phyloP scores from a whole-genome alignment of 1,140 invertebrate species.

The Papilio machaon region DNA sequence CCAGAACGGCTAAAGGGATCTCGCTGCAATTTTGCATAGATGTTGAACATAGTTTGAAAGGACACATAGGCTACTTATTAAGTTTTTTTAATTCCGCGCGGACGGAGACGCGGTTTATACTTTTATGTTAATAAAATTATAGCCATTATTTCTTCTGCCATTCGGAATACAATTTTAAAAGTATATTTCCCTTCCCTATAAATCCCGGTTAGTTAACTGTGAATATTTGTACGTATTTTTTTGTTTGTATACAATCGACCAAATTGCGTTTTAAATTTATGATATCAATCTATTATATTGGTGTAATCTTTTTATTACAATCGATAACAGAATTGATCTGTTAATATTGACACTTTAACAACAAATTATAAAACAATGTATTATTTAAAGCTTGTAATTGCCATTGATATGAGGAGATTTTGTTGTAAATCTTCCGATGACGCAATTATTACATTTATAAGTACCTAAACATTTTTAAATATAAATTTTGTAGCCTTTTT shows the following conservation, averaged over 20 bases:
- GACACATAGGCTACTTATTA: no score
- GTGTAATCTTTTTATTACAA: slow-evolving; percentile 20
- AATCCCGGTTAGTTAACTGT: not conserved
- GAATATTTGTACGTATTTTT: not conserved
- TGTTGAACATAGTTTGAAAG: no score
- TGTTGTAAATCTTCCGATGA: slow-evolving; percentile 3
- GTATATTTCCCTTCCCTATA: no score
- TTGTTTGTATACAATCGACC: slow-evolving; percentile 7
- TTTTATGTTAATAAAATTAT: no score
- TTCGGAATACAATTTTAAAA: no score
- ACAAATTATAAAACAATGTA: slow-evolving; percentile 19
- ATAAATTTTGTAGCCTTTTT: not conserved
- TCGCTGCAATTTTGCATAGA: no score
- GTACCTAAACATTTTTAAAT: not conserved
- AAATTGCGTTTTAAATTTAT: slow-evolving; percentile 18
- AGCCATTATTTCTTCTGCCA: no score
- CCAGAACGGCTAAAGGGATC: no score
- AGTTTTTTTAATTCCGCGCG: no score
- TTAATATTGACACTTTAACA: slow-evolving; percentile 13
- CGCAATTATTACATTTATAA: not conserved
- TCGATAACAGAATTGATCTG: slow-evolving; percentile 2
- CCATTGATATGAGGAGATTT: not conserved
- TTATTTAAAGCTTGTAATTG: slow-evolving; percentile 8
- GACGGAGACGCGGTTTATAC: no score
- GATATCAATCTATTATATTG: not conserved